These are phyloP conservation scores for Silurus asotus DNA, from an alignment of 2,113 vertebrate genomes.

Conservation along the genomic window DNA sequence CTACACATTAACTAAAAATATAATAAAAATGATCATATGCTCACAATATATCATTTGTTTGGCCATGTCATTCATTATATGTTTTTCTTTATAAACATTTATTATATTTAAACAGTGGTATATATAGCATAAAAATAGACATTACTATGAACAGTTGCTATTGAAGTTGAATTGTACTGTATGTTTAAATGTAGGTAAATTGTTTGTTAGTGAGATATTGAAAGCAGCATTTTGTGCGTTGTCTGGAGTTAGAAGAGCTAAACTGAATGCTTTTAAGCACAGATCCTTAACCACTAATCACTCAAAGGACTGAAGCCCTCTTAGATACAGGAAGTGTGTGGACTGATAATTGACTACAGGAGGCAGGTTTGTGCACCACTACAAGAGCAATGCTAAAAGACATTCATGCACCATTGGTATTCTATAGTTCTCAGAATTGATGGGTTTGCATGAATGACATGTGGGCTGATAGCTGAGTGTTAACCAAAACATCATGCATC, in stretches of 20 bases:
- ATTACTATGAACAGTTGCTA: neutral
- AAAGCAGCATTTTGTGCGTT: neutral
- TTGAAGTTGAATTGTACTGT: neutral
- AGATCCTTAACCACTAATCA: neutral
- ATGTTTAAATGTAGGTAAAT: neutral
- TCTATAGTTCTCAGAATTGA: neutral
- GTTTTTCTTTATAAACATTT: neutral
- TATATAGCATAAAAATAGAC: neutral
- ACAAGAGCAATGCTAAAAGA: constrained; percentile 3
- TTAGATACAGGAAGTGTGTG: neutral
- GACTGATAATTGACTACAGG: neutral
- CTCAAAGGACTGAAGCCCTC: neutral
- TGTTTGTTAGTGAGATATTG: neutral
- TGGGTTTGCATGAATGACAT: constrained; percentile 20
- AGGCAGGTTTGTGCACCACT: neutral
- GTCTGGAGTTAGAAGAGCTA: neutral
- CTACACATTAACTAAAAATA: no score
- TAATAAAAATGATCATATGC: no score
- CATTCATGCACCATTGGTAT: constrained; percentile 19
- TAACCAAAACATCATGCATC: neutral
- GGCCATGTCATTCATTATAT: neutral
- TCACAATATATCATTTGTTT: no score
- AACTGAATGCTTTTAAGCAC: neutral
- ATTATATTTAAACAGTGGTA: neutral
- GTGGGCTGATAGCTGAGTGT: neutral